Evolutionary conservation across 2,888 invertebrate species (phyloP).

Genomic region (Scelioninae gen. 2): DNA sequence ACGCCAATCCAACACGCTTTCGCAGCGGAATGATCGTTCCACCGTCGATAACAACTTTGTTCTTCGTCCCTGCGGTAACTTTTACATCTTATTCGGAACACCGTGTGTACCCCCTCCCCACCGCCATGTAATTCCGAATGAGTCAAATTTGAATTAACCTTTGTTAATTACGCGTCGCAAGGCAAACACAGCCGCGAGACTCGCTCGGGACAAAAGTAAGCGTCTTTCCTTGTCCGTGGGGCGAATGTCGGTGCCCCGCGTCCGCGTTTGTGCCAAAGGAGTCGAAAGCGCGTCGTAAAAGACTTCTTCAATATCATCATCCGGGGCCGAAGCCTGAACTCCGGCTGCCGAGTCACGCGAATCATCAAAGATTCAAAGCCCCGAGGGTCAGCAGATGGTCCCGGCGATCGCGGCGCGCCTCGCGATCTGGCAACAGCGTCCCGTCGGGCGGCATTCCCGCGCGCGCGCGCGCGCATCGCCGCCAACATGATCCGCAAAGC

Average conservation of each 20-base stretch:
- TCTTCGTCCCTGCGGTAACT: too few relatives aligned
- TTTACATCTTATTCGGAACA: not conserved
- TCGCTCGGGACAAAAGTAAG: too few relatives aligned
- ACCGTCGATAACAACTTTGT: too few relatives aligned
- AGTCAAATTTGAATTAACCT: slow-evolving; percentile 8
- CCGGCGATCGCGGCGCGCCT: slow-evolving; percentile 56
- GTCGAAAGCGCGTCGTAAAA: slow-evolving; percentile 38
- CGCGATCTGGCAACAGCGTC: slow-evolving; percentile 64
- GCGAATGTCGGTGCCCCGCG: not conserved
- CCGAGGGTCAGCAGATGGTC: slow-evolving; percentile 74
- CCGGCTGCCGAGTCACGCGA: slow-evolving; percentile 74
- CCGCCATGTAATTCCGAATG: slow-evolving; percentile 4
- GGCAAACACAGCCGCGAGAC: too few relatives aligned
- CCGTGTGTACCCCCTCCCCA: too few relatives aligned
- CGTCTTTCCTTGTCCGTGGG: slow-evolving; percentile 6
- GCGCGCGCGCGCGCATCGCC: not conserved
- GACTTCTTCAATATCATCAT: slow-evolving; percentile 52
- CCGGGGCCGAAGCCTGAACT: slow-evolving; percentile 39
- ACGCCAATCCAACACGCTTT: slow-evolving; percentile 7
- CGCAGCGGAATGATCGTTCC: not conserved
- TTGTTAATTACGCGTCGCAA: too few relatives aligned
- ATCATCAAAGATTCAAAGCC: slow-evolving; percentile 74
- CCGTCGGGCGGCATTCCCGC: too few relatives aligned
- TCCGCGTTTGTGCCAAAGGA: slow-evolving; percentile 32
- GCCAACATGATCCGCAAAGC: not conserved